phyloP scores from a whole-genome alignment of 2,888 invertebrate species.

The Scaptodrosophila latifasciaeformis region DNA sequence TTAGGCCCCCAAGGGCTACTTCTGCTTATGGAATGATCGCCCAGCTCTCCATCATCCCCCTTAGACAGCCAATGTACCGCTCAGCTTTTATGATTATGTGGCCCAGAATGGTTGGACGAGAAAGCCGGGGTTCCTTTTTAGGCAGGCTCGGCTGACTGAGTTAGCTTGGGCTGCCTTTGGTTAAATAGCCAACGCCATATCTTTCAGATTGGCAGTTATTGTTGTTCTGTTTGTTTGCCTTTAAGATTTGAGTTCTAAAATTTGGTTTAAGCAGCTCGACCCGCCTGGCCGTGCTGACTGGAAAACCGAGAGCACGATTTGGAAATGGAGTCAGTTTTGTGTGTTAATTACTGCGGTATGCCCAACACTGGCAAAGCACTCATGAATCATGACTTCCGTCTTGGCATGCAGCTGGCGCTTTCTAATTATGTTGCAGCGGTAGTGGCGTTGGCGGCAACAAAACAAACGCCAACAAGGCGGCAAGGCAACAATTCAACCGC shows the following conservation, averaged over 20 bases:
- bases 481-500: constrained; percentile 53
- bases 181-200: too few relatives aligned
- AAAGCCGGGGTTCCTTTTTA: background rate
- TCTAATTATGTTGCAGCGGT: constrained; percentile 57
- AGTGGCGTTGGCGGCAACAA: constrained; percentile 25
- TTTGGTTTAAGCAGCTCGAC: too few relatives aligned
- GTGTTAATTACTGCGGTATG: constrained; percentile 65
- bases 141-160: too few relatives aligned
- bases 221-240: background rate
- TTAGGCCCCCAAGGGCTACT: constrained; percentile 34
- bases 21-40: background rate
- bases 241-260: too few relatives aligned
- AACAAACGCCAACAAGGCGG: constrained; percentile 22
- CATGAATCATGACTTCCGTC: constrained; percentile 64
- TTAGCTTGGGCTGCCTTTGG: too few relatives aligned
- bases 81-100: constrained; percentile 48
- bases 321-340: constrained; percentile 13
- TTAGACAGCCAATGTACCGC: background rate
- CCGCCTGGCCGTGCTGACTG: too few relatives aligned
- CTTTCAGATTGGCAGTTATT: too few relatives aligned
- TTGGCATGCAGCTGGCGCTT: constrained; percentile 38
- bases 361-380: constrained; percentile 30
- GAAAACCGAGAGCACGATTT: too few relatives aligned
- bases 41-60: background rate
- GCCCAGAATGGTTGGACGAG: constrained; percentile 3